Conservation (phyloP, 2,797 vertebrate genomes). For the Rhynchonycteris naso region DNA sequence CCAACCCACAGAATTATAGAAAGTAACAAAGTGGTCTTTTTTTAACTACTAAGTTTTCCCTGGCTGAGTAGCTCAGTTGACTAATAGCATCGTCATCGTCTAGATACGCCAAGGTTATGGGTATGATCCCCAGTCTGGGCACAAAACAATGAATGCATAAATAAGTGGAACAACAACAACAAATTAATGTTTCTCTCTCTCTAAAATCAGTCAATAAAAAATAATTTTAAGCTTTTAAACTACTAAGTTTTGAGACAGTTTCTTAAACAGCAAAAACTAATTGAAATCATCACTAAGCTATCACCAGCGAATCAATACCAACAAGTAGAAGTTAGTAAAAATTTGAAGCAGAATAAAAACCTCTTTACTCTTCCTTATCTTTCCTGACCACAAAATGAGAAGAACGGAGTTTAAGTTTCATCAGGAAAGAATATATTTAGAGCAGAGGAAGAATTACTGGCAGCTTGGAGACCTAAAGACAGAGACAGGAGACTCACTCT, state of each 20-base stretch:
- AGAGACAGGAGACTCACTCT: not conserved
- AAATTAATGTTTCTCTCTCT: too few species aligned
- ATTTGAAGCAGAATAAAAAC: not conserved
- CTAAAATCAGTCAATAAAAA: too few species aligned
- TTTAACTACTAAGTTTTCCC: not conserved
- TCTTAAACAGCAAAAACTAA: not conserved
- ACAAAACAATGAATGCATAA: too few species aligned
- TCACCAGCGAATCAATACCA: not conserved
- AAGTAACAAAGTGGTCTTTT: not conserved
- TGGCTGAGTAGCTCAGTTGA: too few species aligned
- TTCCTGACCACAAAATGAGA: constrained; percentile 8
- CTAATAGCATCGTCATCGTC: too few species aligned
- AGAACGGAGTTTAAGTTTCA: not conserved
- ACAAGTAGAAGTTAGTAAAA: not conserved
- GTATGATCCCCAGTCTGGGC: too few species aligned
- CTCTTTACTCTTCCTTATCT: not conserved
- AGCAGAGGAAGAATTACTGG: not conserved
- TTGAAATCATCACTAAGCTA: not conserved
- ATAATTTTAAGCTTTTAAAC: not conserved
- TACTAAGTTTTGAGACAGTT: not conserved
- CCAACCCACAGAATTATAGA: not conserved
- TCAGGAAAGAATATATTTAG: not conserved
- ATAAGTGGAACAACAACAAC: too few species aligned
- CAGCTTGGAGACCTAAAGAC: not conserved
- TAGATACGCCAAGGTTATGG: too few species aligned